phyloP scores from a whole-genome alignment of 2,113 vertebrate genomes.

The Chelonoidis abingdonii region DNA sequence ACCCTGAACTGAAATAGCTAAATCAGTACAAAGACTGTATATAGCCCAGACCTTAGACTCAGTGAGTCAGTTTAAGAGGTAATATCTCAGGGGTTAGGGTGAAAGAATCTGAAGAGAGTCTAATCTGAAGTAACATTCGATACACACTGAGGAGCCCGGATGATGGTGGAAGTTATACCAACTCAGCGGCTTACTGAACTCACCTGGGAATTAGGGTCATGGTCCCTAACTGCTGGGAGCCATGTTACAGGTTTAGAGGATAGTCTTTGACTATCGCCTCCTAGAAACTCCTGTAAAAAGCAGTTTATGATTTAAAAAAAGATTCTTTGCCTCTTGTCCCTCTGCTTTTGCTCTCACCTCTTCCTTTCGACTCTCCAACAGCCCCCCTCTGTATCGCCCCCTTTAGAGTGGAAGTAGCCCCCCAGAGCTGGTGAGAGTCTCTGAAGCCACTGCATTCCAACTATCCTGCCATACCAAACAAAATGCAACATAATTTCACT shows the following conservation, averaged over 20 bases:
- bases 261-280: not conserved
- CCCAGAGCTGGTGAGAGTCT: accelerated
- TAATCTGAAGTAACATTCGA: not conserved
- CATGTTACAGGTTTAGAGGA: not conserved
- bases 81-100: not conserved
- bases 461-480: not conserved
- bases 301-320: not conserved
- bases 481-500: constrained; percentile 37
- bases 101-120: not conserved
- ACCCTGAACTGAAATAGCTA: not conserved
- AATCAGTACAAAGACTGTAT: not conserved
- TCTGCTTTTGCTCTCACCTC: not conserved
- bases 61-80: not conserved
- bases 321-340: not conserved
- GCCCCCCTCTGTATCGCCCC: not conserved
- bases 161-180: not conserved
- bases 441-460: not conserved
- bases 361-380: not conserved
- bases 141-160: not conserved
- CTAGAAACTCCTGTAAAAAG: not conserved
- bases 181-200: not conserved
- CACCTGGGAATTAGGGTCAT: not conserved
- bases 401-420: not conserved
- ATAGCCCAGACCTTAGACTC: not conserved
- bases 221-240: not conserved